Conservation (phyloP, 2,888 invertebrate species). For the Melanargia galathea region DNA sequence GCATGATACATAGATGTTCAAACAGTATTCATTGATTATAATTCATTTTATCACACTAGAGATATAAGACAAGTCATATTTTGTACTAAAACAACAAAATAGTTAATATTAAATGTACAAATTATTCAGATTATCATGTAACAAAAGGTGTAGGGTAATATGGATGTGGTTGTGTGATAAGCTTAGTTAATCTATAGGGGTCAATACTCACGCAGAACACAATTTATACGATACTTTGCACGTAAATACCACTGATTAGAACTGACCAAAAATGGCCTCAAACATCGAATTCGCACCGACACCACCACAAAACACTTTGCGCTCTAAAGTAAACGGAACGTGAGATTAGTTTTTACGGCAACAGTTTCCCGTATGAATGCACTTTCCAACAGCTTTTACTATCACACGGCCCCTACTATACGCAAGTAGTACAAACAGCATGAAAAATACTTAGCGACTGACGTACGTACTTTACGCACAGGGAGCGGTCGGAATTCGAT, state of each 20-base stretch:
- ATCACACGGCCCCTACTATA: slow-evolving; percentile 71
- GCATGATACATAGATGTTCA: too few relatives aligned
- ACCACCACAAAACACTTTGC: slow-evolving; percentile 62
- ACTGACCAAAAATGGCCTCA: slow-evolving; percentile 79
- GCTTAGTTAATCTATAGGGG: slow-evolving; percentile 44
- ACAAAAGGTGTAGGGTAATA: neutral
- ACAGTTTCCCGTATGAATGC: slow-evolving; percentile 71
- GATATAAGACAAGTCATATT: neutral
- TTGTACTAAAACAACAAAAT: slow-evolving; percentile 4
- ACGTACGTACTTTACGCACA: slow-evolving; percentile 76
- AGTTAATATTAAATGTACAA: neutral
- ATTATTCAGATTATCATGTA: neutral
- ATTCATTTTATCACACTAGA: neutral
- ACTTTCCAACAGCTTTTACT: slow-evolving; percentile 82
- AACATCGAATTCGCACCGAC: slow-evolving; percentile 64
- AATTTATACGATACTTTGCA: slow-evolving; percentile 53
- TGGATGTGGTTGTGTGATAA: slow-evolving; percentile 27
- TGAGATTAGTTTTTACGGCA: slow-evolving; percentile 74
- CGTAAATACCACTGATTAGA: slow-evolving; percentile 64
- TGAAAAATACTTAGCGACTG: slow-evolving; percentile 77
- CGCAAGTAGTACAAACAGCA: slow-evolving; percentile 78
- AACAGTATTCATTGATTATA: neutral
- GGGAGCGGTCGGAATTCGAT: slow-evolving; percentile 79
- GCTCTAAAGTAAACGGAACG: slow-evolving; percentile 62
- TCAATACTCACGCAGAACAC: slow-evolving; percentile 51